Conservation (phyloP, 2,888 invertebrate genomes). For the Steinernema carpocapsae region DNA sequence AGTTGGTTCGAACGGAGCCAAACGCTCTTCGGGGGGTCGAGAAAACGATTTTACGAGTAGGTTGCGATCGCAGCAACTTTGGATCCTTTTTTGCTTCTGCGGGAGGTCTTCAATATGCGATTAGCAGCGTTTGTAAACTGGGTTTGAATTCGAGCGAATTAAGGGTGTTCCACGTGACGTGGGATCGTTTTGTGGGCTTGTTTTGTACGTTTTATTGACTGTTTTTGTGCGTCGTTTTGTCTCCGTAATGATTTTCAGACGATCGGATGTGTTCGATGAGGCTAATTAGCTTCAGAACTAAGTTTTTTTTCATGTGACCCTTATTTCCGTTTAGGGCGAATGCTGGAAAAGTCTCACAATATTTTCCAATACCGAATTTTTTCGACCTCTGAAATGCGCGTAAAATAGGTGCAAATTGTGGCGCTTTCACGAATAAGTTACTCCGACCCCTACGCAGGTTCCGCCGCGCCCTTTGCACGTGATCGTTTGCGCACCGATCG, state of each 20-base stretch:
- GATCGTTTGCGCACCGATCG: constrained; percentile 25
- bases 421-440: background rate
- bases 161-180: background rate
- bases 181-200: background rate
- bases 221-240: too few species aligned
- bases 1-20: background rate
- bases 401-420: constrained; percentile 18
- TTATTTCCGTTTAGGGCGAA: too few species aligned
- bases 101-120: constrained; percentile 29
- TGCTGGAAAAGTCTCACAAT: too few species aligned
- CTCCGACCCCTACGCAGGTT: background rate
- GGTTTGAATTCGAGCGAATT: background rate
- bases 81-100: background rate
- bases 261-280: too few species aligned
- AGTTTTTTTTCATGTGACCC: too few species aligned
- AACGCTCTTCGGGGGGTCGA: constrained; percentile 16
- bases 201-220: background rate
- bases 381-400: background rate
- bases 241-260: too few species aligned
- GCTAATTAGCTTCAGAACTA: too few species aligned
- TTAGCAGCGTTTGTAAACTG: background rate
- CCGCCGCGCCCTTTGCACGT: constrained; percentile 27
- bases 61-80: background rate
- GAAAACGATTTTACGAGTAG: background rate
- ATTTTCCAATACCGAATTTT: too few species aligned